Evolutionary conservation across 1,140 invertebrate species (phyloP).

Genomic region (Notospermus geniculatus): DNA sequence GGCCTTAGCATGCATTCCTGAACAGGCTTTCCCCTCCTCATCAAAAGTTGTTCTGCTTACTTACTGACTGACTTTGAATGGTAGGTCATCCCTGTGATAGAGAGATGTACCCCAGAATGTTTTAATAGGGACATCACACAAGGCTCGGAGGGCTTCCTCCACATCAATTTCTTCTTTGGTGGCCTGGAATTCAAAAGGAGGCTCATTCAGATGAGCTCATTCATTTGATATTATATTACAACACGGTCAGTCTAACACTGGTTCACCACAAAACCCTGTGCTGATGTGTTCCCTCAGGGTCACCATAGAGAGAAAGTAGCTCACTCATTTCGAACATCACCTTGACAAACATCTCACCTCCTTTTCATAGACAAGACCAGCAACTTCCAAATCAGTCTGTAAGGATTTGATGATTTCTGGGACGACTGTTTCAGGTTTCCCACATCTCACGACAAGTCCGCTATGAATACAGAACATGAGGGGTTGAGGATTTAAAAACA

Average conservation of each 20-base stretch:
- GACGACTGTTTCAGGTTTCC: slow-evolving; percentile 49
- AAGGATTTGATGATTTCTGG: slow-evolving; percentile 36
- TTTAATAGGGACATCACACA: slow-evolving; percentile 36
- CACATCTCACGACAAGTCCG: slow-evolving; percentile 38
- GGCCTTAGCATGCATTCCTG: no score
- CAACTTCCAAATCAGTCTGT: slow-evolving; percentile 22
- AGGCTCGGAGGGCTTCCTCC: slow-evolving; percentile 36
- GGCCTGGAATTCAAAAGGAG: slow-evolving; percentile 25
- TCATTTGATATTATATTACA: no score
- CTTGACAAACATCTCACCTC: slow-evolving; percentile 33
- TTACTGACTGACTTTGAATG: slow-evolving; percentile 41
- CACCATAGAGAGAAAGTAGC: no score
- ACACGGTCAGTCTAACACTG: no score
- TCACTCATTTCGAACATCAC: no score
- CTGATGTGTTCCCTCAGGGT: no score
- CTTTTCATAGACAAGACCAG: slow-evolving; percentile 39
- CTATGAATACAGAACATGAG: slow-evolving; percentile 29
- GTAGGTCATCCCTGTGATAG: slow-evolving; percentile 53
- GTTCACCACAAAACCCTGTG: no score
- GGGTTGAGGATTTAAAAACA: no score
- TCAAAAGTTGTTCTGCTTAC: no score
- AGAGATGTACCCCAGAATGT: slow-evolving; percentile 53
- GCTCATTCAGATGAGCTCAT: not conserved
- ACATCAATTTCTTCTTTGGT: slow-evolving; percentile 54
- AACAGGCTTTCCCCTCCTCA: no score